Conservation (phyloP, 2,888 invertebrate species). For the Eristalis tenax region DNA sequence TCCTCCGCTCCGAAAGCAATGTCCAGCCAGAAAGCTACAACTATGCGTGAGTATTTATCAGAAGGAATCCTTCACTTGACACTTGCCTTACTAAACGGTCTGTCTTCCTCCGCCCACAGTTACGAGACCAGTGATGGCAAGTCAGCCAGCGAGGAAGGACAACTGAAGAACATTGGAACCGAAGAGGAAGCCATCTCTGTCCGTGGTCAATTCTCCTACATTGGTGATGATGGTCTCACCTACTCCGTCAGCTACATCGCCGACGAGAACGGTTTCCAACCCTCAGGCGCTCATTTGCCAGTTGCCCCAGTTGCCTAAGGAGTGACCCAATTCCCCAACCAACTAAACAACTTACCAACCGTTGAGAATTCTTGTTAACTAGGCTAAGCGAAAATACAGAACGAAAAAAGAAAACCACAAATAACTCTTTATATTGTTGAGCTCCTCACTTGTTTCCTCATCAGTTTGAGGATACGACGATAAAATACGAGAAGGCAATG, state of each 20-base stretch:
- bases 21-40: background rate
- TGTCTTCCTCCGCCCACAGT: background rate
- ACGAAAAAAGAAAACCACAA: background rate
- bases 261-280: background rate
- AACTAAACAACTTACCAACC: background rate
- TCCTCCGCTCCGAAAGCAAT: background rate
- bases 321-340: too few species aligned
- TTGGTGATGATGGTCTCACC: background rate
- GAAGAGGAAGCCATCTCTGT: background rate
- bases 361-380: too few species aligned
- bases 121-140: background rate
- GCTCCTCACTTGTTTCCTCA: too few species aligned
- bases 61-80: background rate
- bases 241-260: background rate
- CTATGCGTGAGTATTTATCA: background rate
- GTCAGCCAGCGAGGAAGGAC: background rate
- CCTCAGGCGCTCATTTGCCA: too few species aligned
- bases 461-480: too few species aligned
- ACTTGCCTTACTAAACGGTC: too few species aligned
- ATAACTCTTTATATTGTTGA: too few species aligned
- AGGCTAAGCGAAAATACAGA: too few species aligned
- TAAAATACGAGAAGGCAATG: too few species aligned
- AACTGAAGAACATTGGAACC: background rate
- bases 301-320: too few species aligned
- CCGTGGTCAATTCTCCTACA: background rate